These are phyloP conservation scores for Rhorus exstirpatorius DNA, from an alignment of 2,888 invertebrate species.

Conservation along the genomic window DNA sequence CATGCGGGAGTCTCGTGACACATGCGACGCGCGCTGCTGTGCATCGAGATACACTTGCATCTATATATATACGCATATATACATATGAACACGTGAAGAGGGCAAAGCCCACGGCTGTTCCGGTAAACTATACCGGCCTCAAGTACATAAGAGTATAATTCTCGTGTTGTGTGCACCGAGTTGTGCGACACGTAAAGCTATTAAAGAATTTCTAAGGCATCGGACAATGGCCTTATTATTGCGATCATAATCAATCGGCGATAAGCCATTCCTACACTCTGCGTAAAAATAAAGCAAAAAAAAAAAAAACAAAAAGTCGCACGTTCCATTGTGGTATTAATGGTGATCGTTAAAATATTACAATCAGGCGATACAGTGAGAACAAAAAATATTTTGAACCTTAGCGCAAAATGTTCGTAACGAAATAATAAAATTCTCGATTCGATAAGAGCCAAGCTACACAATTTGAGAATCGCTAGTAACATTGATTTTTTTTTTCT, in stretches of 20 bases:
- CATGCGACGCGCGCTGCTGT: constrained; percentile 42
- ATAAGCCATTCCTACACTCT: neutral
- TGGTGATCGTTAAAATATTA: neutral
- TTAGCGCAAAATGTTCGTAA: neutral
- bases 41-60: constrained; percentile 62
- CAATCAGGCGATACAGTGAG: neutral
- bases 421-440: neutral
- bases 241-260: constrained; percentile 31
- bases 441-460: no score
- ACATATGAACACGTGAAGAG: constrained; percentile 20
- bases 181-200: constrained; percentile 79
- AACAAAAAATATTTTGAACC: neutral
- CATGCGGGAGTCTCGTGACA: constrained; percentile 51
- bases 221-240: constrained; percentile 81
- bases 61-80: constrained; percentile 32
- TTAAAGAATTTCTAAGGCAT: constrained; percentile 84
- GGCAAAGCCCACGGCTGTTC: constrained; percentile 51
- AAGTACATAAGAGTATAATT: constrained; percentile 67
- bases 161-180: constrained; percentile 69
- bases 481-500: no score
- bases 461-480: no score
- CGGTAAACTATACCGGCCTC: constrained; percentile 66
- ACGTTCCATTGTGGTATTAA: neutral
- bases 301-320: neutral
- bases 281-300: neutral